A percentile compares a stretch with the other conserved stretches of the same genome.
These are phyloP conservation scores for Corythucha ciliata DNA, from an alignment of 2,888 invertebrate species.

Conservation along the genomic window DNA sequence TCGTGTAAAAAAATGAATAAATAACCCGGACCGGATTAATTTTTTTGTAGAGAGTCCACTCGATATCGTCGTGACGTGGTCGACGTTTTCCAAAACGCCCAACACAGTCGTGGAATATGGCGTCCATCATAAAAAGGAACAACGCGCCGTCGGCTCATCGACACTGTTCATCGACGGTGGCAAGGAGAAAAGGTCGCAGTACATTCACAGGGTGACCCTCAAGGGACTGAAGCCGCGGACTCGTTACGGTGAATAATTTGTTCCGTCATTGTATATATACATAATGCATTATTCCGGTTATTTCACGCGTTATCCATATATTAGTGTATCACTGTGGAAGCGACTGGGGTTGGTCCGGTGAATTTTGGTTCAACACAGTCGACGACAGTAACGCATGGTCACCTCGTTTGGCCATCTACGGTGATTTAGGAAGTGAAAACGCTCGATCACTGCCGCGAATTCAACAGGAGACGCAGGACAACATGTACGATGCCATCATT, in stretches of 20 bases:
- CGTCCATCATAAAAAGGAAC: constrained; percentile 45
- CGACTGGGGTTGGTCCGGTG: constrained; percentile 66
- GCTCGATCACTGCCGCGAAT: constrained; percentile 76
- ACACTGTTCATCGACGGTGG: constrained; percentile 69
- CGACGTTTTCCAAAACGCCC: constrained; percentile 56
- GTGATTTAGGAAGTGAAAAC: constrained; percentile 90
- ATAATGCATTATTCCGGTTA: too few species aligned
- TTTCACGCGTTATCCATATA: too few species aligned
- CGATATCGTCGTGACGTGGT: constrained; percentile 75
- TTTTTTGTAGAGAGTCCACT: constrained; percentile 49
- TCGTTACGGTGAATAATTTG: constrained; percentile 52
- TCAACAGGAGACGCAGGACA: constrained; percentile 71
- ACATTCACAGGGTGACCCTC: constrained; percentile 66
- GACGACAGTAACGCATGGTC: constrained; percentile 63
- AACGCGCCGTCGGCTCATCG: constrained; percentile 47
- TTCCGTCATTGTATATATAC: too few species aligned
- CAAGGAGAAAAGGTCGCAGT: constrained; percentile 51
- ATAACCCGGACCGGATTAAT: neutral
- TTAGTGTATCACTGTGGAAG: constrained; percentile 75
- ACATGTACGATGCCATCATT: constrained; percentile 72
- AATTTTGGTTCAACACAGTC: constrained; percentile 66
- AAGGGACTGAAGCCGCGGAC: constrained; percentile 51
- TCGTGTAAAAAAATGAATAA: neutral
- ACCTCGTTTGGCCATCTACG: constrained; percentile 75
- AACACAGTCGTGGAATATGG: constrained; percentile 68